Evolutionary conservation across 2,888 invertebrate species (phyloP).

Genomic region (Hipparchia semele): DNA sequence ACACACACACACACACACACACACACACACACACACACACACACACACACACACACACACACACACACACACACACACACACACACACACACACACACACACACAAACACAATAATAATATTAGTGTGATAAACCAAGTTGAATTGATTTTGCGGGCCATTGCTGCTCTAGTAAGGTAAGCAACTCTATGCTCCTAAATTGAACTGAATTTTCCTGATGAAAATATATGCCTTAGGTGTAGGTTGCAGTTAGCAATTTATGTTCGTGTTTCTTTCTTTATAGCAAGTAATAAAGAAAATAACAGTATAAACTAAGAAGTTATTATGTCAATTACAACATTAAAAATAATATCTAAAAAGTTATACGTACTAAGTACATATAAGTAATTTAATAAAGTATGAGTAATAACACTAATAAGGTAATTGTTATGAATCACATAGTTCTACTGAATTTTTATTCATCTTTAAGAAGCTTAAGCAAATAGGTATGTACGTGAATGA

Average conservation of each 20-base stretch:
- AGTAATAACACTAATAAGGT: neutral
- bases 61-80: too few species aligned
- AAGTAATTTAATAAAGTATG: conserved; percentile 2
- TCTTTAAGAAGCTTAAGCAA: conserved; percentile 8
- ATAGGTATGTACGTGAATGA: neutral
- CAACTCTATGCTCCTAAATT: conserved; percentile 9
- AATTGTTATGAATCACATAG: neutral
- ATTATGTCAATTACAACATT: neutral
- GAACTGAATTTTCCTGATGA: conserved; percentile 25
- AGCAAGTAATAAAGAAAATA: too few species aligned
- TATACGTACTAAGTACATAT: neutral
- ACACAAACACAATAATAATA: too few species aligned
- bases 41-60: too few species aligned
- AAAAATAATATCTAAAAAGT: neutral
- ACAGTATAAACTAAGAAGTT: neutral
- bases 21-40: too few species aligned
- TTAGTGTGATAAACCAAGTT: too few species aligned
- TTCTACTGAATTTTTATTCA: neutral
- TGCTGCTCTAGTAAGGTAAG: neutral
- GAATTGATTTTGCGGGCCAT: neutral
- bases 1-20: too few species aligned
- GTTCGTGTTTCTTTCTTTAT: neutral
- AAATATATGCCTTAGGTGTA: conserved; percentile 6
- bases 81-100: too few species aligned
- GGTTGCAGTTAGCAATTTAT: neutral